Percentiles rank a stretch among this genome's conserved stretches.
Conservation (phyloP, 1,140 invertebrate species). For the Asobara japonica region DNA sequence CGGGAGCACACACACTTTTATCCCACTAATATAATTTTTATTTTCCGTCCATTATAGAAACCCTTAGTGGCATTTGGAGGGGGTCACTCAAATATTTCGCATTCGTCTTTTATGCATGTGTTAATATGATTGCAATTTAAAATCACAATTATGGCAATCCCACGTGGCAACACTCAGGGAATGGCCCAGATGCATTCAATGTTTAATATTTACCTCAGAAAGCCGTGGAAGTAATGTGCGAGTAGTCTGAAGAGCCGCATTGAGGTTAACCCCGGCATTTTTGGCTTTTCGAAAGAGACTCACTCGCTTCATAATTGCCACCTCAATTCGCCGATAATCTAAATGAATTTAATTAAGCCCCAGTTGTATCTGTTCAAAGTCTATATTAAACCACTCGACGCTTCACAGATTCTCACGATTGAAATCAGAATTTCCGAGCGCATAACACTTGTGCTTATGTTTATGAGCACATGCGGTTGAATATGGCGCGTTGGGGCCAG, state of each 20-base stretch:
- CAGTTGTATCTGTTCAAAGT: background rate
- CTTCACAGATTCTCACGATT: background rate
- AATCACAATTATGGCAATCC: background rate
- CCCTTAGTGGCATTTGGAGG: too few relatives aligned
- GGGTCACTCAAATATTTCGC: too few relatives aligned
- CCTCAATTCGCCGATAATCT: background rate
- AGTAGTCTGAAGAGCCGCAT: background rate
- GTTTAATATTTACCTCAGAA: background rate
- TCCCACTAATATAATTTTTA: too few relatives aligned
- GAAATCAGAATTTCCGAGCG: background rate
- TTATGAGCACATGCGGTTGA: too few relatives aligned
- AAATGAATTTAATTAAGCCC: background rate
- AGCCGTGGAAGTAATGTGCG: background rate
- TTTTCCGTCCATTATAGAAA: too few relatives aligned
- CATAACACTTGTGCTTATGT: too few relatives aligned
- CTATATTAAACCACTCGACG: background rate
- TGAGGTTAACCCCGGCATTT: background rate
- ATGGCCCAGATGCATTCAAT: too few relatives aligned
- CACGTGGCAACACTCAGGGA: too few relatives aligned
- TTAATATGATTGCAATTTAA: too few relatives aligned
- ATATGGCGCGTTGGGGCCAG: too few relatives aligned
- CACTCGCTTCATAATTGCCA: conserved; percentile 19
- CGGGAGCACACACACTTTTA: too few relatives aligned
- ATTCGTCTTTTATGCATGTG: too few relatives aligned
- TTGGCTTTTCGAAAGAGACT: conserved; percentile 10